Base-by-base conservation (phyloP, 2,888 invertebrate species). In the Formica aserva region DNA sequence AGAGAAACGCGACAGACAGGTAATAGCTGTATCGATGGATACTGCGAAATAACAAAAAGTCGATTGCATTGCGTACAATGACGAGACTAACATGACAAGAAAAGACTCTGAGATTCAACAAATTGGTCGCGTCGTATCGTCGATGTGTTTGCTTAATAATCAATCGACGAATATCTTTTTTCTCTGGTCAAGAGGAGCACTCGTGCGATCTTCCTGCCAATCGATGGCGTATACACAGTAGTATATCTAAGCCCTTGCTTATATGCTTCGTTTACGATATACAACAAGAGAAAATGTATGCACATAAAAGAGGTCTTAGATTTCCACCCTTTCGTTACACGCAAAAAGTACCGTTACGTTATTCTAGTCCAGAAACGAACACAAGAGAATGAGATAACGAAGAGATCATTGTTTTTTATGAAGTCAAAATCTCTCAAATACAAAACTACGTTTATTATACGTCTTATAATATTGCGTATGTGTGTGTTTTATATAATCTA, bases 81-180 rank as follows among this genome's bases (percentile, higher is more conserved):
- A 86, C 78, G 60, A 88, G 81, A 83, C 76, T 65, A 62, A 35
- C 48, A 48, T 76, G 48, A 84, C n/a, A 75, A 52, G 67, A 83
- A 78, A 60, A 81, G 48, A 84, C 52, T 86, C 57, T 29, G 66
- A 86, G 85, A 86, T 87, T 87, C 86, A 86, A 85, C 74, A 80
- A 67, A 87, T 35, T 85, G 55, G 65, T 87, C 66, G 84, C 78
- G 71, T 72, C 80, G 57, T 80, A 78, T 84, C 74, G 41, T 84
- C 69, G 45, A 78, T 83, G 83, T 86, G 81, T 85, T 67, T 41
- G 84, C 62, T 89, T 85, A 90, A 88, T 72, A 85, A 88, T 89
- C 86, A 86, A 78, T 87, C 86, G 82, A 82, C 80, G 72, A 80
- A 85, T 82, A 67, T 71, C 80, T 67, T 74, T 85, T 88, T 48